Evolutionary conservation across 2,113 vertebrate genomes (phyloP), one percentile per base, ranked within the genome.

Genomic region (Sander lucioperca): DNA sequence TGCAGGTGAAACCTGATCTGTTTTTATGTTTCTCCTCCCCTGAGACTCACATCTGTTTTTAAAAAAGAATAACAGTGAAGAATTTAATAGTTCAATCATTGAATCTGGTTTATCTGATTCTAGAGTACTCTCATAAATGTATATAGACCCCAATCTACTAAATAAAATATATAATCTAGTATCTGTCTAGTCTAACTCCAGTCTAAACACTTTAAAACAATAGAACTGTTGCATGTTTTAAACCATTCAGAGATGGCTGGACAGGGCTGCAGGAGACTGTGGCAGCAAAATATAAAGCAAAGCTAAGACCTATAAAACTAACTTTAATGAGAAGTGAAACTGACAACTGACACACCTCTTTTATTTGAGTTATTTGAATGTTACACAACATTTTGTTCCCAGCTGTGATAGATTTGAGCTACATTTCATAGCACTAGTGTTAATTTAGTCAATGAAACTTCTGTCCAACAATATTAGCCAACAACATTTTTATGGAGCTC

Each of bases 251-350:
- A 11, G 4, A 21, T 21, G 45, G 16, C 6, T 43, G 15, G 23
- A 6, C 4, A 21, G 30, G 39, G 54, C 27, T 62, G 48, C 47
- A 33, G 39, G 19, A 64, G 18, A 54, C 56, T 45, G 57, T 15
- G 6, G 30, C 30, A 50, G 68, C 9, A 23, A 23, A 39, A 70
- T 58, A 16, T 27, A 33, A 43, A 12, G n/a, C 15, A 47, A 74
- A 50, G 15, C 18, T 45, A 57, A 57, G 21, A 72, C 15, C 69
- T 58, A 58, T 13, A 71, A 27, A 27, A 71, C 36, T 45, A 74
- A 50, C 23, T 21, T 48, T 58, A 62, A 61, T 45, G 11, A 66
- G 5, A 77, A 23, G 4, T 50, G 3, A 19, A 67, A 50, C 64
- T 50, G 47, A 48, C 16, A 67, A 67, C 64, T 50, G 47, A 48